Conservation (phyloP, 1,140 invertebrate species). For the Papilio polytes region DNA sequence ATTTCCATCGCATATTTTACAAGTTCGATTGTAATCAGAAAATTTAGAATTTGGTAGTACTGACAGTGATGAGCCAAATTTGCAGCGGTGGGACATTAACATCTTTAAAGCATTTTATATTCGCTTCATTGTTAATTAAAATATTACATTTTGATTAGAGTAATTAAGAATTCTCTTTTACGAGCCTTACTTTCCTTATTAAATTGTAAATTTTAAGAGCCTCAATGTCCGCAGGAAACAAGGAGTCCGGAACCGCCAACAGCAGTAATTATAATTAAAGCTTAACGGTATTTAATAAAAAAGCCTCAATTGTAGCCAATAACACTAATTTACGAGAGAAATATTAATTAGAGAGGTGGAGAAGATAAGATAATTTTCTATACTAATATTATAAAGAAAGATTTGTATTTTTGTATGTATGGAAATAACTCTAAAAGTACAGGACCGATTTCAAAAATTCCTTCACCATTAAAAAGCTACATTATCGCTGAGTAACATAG, state of each 20-base stretch:
- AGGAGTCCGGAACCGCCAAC: not conserved
- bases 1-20: no score
- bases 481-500: no score
- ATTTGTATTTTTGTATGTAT: no score
- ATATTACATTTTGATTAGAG: constrained; percentile 25
- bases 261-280: not conserved
- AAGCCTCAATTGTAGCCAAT: not conserved
- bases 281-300: constrained; percentile 10
- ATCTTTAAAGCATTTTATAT: not conserved
- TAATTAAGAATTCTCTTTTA: constrained; percentile 8
- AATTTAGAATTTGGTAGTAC: no score
- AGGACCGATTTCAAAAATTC: no score
- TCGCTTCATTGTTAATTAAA: not conserved
- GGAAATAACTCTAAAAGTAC: no score
- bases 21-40: no score
- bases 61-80: no score
- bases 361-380: no score
- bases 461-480: no score
- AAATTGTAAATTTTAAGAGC: not conserved
- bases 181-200: not conserved
- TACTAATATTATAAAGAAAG: no score
- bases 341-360: no score
- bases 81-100: not conserved
- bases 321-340: not conserved
- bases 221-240: constrained; percentile 3